Evolutionary conservation across 2,113 vertebrate genomes (phyloP).

Genomic region (Prionailurus viverrinus): DNA sequence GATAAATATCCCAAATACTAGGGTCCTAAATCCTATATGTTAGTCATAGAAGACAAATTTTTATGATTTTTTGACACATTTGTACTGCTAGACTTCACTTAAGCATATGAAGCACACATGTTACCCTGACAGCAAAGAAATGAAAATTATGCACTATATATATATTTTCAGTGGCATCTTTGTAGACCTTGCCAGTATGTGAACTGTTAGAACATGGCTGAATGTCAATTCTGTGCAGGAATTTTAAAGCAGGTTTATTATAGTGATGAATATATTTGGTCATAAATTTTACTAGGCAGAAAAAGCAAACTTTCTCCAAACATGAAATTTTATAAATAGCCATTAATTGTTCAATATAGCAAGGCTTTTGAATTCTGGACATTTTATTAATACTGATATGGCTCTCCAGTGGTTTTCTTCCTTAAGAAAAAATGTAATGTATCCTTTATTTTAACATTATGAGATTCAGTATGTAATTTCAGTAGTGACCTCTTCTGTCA

Average conservation of each 20-base stretch:
- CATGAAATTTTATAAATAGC: conserved; percentile 71
- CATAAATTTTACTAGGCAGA: conserved; percentile 75
- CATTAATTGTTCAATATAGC: conserved; percentile 70
- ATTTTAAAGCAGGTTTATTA: conserved; percentile 77
- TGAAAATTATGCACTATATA: conserved; percentile 81
- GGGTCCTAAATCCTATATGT: conserved; percentile 76
- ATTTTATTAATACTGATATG: conserved; percentile 44
- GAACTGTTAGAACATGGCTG: conserved; percentile 81
- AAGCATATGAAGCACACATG: conserved; percentile 80
- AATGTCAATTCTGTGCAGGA: conserved; percentile 78
- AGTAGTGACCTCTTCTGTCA: background rate
- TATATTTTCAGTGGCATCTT: conserved; percentile 80
- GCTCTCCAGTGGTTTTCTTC: background rate
- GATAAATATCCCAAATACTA: conserved; percentile 73
- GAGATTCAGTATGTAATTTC: conserved; percentile 10
- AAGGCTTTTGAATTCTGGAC: conserved; percentile 46
- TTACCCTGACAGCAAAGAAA: conserved; percentile 83
- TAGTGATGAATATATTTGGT: conserved; percentile 67
- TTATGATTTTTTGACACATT: conserved; percentile 83
- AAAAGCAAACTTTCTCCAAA: conserved; percentile 73
- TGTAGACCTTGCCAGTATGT: conserved; percentile 80
- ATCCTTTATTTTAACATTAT: background rate
- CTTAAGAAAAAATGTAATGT: background rate
- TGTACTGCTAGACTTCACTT: conserved; percentile 82
- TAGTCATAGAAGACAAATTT: conserved; percentile 81